Conservation (phyloP, 2,888 invertebrate genomes). For the Andrena camellia region DNA sequence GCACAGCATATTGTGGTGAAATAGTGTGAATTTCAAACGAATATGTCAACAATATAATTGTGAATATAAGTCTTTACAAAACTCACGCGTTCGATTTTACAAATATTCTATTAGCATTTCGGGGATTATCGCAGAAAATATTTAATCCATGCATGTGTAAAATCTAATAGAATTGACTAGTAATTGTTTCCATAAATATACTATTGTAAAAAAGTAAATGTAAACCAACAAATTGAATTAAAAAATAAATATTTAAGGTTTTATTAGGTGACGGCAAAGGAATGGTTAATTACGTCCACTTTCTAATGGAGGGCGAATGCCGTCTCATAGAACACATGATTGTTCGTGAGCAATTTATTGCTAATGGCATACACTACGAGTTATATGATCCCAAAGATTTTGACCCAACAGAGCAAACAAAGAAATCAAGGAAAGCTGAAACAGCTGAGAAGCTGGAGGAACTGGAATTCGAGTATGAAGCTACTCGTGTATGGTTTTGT, state of each 20-base stretch:
- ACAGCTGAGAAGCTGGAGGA: constrained; percentile 3
- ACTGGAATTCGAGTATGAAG: not conserved
- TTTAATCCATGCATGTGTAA: not conserved
- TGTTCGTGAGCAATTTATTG: constrained; percentile 82
- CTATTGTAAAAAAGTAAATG: not conserved
- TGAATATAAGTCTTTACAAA: not conserved
- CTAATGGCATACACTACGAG: constrained; percentile 85
- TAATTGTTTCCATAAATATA: not conserved
- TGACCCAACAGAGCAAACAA: no score
- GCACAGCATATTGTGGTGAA: no score
- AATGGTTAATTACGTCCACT: constrained; percentile 85
- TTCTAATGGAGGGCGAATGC: constrained; percentile 87
- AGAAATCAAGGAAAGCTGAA: not conserved
- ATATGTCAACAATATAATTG: not conserved
- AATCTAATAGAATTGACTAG: no score
- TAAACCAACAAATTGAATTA: not conserved
- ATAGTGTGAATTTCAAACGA: no score
- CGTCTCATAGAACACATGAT: constrained; percentile 88
- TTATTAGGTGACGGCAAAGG: constrained; percentile 82
- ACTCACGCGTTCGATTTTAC: not conserved
- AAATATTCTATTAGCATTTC: not conserved
- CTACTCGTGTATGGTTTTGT: not conserved
- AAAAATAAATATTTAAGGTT: constrained; percentile 70
- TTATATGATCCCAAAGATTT: constrained; percentile 84
- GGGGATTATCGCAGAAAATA: not conserved